A percentile compares a stretch with the other conserved stretches of the same genome.
These are phyloP conservation scores for Cinara cedri DNA, from an alignment of 2,888 invertebrate genomes.

Conservation along the genomic window DNA sequence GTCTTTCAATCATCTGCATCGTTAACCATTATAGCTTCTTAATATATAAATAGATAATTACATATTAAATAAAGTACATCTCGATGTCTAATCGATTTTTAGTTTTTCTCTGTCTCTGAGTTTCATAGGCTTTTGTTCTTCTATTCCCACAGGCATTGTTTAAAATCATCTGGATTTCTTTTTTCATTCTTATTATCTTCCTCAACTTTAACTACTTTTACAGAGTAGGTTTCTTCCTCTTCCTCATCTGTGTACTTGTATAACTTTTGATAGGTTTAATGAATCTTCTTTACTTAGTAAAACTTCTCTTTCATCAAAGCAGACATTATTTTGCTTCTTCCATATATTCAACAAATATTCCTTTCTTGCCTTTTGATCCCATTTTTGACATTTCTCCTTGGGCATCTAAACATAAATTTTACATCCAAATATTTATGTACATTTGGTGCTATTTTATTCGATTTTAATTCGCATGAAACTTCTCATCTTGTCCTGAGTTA, in stretches of 20 bases:
- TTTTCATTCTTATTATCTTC: no score
- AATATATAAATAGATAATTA: not conserved
- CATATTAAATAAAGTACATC: not conserved
- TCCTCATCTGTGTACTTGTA: not conserved
- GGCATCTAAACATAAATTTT: constrained; percentile 35
- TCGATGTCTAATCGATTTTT: not conserved
- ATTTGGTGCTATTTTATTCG: not conserved
- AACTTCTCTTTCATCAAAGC: no score
- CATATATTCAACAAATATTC: not conserved
- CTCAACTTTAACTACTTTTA: no score
- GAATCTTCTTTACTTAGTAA: no score
- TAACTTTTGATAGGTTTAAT: no score
- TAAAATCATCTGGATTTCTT: no score
- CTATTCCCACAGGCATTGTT: no score
- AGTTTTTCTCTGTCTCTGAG: no score
- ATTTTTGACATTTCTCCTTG: constrained; percentile 6
- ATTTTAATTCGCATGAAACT: constrained; percentile 60
- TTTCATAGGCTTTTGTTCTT: no score
- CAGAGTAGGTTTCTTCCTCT: no score
- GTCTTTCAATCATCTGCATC: not conserved
- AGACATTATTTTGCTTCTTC: not conserved
- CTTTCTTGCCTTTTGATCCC: not conserved
- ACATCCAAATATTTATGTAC: constrained; percentile 33
- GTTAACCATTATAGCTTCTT: not conserved
- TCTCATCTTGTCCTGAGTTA: constrained; percentile 55